These are phyloP conservation scores for Rattus rattus DNA, from an alignment of 2,113 vertebrate genomes.

Conservation along the genomic window DNA sequence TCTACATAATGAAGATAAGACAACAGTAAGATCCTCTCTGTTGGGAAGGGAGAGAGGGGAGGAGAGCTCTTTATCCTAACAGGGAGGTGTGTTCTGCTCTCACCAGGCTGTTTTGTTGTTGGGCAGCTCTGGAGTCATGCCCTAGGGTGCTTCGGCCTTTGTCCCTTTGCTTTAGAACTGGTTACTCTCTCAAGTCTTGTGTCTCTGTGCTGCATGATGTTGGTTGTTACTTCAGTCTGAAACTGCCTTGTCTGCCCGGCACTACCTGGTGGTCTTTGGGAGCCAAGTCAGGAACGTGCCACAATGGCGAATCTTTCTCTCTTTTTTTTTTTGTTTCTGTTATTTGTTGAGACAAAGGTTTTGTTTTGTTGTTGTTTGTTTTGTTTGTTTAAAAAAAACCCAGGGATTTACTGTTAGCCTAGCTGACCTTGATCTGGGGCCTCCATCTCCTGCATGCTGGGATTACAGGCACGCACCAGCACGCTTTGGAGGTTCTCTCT, in stretches of 20 bases:
- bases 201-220: too few species aligned
- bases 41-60: background rate
- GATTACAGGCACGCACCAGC: background rate
- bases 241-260: background rate
- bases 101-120: background rate
- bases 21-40: background rate
- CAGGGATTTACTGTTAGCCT: background rate
- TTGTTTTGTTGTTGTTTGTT: too few species aligned
- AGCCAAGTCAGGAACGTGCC: background rate
- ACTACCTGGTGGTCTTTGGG: background rate
- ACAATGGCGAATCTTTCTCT: background rate
- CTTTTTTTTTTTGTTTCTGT: background rate
- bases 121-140: too few species aligned
- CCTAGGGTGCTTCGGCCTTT: background rate
- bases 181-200: background rate
- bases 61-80: background rate
- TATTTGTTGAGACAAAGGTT: background rate
- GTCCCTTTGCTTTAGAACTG: background rate
- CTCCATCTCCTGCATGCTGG: background rate
- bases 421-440: background rate
- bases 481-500: background rate
- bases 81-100: background rate
- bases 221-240: background rate
- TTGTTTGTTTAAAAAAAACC: too few species aligned
- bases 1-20: background rate